Conservation (phyloP, 2,113 vertebrate species). For the Axis porcinus region DNA sequence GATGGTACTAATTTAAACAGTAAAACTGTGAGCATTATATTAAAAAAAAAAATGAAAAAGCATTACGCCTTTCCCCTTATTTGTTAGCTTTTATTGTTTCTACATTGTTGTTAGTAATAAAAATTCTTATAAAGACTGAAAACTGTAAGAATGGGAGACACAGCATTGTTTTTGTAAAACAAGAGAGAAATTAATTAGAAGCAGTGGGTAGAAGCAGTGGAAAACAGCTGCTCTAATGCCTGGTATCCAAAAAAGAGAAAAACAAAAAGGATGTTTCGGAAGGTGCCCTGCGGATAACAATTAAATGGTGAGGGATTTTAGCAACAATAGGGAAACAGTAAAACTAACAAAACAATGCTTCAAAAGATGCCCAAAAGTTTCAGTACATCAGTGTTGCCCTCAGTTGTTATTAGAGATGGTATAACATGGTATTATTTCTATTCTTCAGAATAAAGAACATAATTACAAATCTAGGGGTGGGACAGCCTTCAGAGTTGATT, state of each 20-base stretch:
- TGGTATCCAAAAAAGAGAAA: not conserved
- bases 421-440: not conserved
- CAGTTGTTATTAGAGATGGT: not conserved
- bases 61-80: not conserved
- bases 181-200: conserved; percentile 40
- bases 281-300: not conserved
- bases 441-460: not conserved
- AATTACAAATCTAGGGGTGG: not conserved
- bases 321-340: not conserved
- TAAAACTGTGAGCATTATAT: not conserved
- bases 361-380: not conserved
- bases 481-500: not conserved
- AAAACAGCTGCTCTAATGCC: not conserved
- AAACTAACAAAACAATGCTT: not conserved
- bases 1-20: not conserved
- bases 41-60: not conserved
- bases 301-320: not conserved
- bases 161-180: not conserved
- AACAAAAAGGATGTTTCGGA: not conserved
- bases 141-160: not conserved
- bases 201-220: not conserved
- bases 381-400: not conserved
- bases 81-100: conserved; percentile 8
- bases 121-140: conserved; percentile 1
- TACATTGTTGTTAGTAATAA: not conserved